Conservation (phyloP, 1,140 invertebrate species). For the Limonius californicus region DNA sequence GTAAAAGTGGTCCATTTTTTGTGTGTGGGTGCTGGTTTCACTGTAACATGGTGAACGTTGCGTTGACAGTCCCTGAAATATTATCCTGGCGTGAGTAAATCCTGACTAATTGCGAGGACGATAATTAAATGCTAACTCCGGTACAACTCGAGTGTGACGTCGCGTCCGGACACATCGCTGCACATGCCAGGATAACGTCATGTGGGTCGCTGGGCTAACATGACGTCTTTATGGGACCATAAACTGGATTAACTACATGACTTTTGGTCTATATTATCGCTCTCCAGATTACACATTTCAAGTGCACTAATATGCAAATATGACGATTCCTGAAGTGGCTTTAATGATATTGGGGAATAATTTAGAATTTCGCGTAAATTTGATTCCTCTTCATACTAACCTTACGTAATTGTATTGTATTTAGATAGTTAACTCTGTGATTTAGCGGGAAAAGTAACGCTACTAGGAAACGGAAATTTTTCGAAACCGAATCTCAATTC, state of each 20-base stretch:
- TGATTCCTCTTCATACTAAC: no score
- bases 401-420: no score
- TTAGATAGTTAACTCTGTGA: no score
- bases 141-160: constrained; percentile 20
- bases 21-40: no score
- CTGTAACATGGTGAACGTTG: background rate
- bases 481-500: no score
- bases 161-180: constrained; percentile 28
- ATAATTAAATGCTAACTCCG: constrained; percentile 37
- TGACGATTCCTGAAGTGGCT: no score
- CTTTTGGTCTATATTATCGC: constrained; percentile 16
- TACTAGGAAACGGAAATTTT: no score
- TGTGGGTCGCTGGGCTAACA: constrained; percentile 23
- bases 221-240: constrained; percentile 31
- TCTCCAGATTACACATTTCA: constrained; percentile 2
- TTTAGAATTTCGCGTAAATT: no score
- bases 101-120: constrained; percentile 30
- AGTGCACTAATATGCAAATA: background rate
- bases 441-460: no score
- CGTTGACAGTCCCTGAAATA: constrained; percentile 21
- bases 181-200: constrained; percentile 29
- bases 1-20: no score
- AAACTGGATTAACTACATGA: constrained; percentile 31
- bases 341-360: no score
- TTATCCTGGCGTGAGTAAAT: constrained; percentile 19